Evolutionary conservation across 2,888 invertebrate species (phyloP).

Genomic region (Drosophila austrosaltans): DNA sequence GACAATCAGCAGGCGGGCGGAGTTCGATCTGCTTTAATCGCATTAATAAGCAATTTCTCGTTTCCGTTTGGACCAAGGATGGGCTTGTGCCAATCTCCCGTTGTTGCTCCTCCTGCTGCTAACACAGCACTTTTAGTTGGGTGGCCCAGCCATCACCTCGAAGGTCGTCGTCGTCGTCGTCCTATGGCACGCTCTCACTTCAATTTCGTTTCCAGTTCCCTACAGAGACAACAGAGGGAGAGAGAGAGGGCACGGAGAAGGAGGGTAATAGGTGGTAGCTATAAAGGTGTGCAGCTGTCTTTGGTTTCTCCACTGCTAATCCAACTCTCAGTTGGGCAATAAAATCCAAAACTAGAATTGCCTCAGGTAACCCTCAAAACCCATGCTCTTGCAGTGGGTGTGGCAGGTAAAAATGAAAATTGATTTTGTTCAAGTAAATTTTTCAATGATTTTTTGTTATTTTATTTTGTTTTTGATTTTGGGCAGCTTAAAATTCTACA

Average conservation of each 20-base stretch:
- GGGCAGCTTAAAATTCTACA: not conserved
- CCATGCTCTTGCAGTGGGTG: not conserved
- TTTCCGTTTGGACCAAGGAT: not conserved
- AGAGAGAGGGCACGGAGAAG: conserved; percentile 14
- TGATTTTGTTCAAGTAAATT: conserved; percentile 31
- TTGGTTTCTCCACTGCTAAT: conserved; percentile 53
- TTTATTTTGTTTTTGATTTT: conserved; percentile 13
- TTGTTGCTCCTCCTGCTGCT: conserved; percentile 30
- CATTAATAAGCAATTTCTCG: conserved; percentile 56
- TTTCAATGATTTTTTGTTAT: conserved; percentile 26
- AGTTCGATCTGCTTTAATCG: conserved; percentile 54
- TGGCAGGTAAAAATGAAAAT: conserved; percentile 27
- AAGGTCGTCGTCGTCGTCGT: conserved; percentile 3
- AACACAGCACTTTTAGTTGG: conserved; percentile 27
- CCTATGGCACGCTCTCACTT: not conserved
- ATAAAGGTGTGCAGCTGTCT: conserved; percentile 14
- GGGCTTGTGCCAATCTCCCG: conserved; percentile 68
- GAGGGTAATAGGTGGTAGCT: conserved; percentile 11
- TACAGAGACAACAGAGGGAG: not conserved
- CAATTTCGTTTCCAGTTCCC: conserved; percentile 11
- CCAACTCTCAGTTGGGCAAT: conserved; percentile 23
- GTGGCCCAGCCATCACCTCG: conserved; percentile 39
- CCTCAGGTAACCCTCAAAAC: conserved; percentile 29
- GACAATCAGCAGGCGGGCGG: conserved; percentile 24
- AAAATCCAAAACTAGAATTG: conserved; percentile 16